Conservation (phyloP, 2,888 invertebrate genomes). For the Psylliodes chrysocephalus region DNA sequence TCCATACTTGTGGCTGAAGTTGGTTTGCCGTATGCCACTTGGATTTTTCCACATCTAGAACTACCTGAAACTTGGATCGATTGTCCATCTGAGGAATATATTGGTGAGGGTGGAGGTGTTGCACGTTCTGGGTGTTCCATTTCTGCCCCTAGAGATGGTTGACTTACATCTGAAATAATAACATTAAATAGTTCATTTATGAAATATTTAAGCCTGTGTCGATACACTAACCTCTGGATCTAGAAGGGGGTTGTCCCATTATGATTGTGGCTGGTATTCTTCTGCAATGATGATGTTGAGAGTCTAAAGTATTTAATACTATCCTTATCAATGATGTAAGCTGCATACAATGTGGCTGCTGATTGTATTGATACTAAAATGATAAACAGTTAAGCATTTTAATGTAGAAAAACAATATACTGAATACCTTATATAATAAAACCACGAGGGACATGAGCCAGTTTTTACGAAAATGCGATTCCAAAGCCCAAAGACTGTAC, state of each 20-base stretch:
- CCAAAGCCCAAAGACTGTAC: slow-evolving; percentile 89
- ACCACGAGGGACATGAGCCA: slow-evolving; percentile 96
- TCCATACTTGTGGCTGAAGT: slow-evolving; percentile 68
- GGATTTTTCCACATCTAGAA: slow-evolving; percentile 61
- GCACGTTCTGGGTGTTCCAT: slow-evolving; percentile 68
- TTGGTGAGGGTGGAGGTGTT: slow-evolving; percentile 72
- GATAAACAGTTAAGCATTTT: slow-evolving; percentile 11
- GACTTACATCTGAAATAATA: slow-evolving; percentile 73
- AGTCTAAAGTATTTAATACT: slow-evolving; percentile 90
- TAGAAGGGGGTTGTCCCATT: slow-evolving; percentile 75
- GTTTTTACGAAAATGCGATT: slow-evolving; percentile 85
- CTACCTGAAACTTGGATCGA: slow-evolving; percentile 64
- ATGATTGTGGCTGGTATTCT: slow-evolving; percentile 83
- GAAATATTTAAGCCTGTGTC: too few species aligned
- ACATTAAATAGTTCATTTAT: not conserved
- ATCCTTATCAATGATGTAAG: slow-evolving; percentile 86
- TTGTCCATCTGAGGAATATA: slow-evolving; percentile 70
- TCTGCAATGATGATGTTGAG: slow-evolving; percentile 91
- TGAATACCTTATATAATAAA: slow-evolving; percentile 86
- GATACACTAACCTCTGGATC: slow-evolving; percentile 71
- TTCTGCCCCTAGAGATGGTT: slow-evolving; percentile 79
- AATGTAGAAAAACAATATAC: not conserved
- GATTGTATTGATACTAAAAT: slow-evolving; percentile 78
- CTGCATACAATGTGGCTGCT: slow-evolving; percentile 75
- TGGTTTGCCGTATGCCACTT: slow-evolving; percentile 62